Base-by-base conservation (phyloP, 1,140 invertebrate genomes). In the Bombus breviceps region DNA sequence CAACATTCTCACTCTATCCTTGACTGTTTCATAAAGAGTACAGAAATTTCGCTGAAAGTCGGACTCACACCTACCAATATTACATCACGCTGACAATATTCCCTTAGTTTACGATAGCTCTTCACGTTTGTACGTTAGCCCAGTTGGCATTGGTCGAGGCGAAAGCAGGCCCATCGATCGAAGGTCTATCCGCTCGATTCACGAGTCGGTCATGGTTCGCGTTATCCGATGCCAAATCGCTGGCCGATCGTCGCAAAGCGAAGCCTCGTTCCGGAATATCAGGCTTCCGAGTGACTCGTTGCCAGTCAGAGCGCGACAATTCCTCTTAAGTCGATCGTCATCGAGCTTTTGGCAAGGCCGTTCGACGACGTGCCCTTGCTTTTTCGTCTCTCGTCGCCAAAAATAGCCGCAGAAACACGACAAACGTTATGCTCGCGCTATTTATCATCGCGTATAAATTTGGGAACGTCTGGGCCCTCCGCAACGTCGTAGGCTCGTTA, bases 361-460 rank as follows among this genome's bases (percentile, higher is more conserved):
- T 77, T 72, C 69, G 77, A 47, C 87, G 37, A 85, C 73, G 64
- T 68, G 84, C 76, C 80, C 88, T 89, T 89, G 88, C 81, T 84
- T 89, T 86, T 86, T 79, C 79, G 83, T n/a, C 34, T 86, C 83
- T 79, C 79, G 78, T 25, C 47, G 34, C 75, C 75, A 74, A 82
- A 85, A 88, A 89, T 89, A 89, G 64, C 34, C 68, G 73, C 53
- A 59, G 74, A 88, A 76, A 72, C 34, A 28, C 41, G 66, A 15
- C 39, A 18, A 43, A 39, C 53, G 41, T 15, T 83, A 75, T 69
- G 39, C 5, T n/a, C 59, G 32, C 13, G 22, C 62, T 69, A 77
- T 68, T 83, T 82, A n/a, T 82, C 43, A 39, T 12, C 43, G 73
- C 3, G 34, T n/a, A 6, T 83, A 77, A 77, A 83, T 83, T 83